A percentile compares a stretch with the other conserved stretches of the same genome.
Conservation (phyloP, 2,888 invertebrate species). For the Drosophila sordidapex region DNA sequence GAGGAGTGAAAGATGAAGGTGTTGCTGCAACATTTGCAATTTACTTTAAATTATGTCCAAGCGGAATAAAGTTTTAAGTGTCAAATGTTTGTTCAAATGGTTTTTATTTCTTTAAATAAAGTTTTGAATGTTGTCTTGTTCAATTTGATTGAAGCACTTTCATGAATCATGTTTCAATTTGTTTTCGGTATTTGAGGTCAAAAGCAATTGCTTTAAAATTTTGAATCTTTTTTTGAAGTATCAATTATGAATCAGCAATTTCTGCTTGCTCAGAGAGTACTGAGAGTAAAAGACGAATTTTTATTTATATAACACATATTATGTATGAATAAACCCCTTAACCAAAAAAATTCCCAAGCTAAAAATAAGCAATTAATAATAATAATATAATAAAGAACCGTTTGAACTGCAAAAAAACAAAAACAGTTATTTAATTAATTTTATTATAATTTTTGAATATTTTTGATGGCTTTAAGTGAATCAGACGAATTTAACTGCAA, state of each 20-base stretch:
- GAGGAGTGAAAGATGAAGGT: background rate
- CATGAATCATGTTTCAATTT: slow-evolving; percentile 2
- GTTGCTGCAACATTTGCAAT: slow-evolving; percentile 20
- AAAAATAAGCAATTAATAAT: background rate
- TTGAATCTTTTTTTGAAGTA: background rate
- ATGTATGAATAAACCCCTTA: background rate
- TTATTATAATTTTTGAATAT: background rate
- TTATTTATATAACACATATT: background rate
- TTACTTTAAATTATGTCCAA: slow-evolving; percentile 33
- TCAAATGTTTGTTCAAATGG: background rate
- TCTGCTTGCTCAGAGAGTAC: background rate
- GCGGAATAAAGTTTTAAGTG: background rate
- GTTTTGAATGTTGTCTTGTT: background rate
- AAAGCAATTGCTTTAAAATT: background rate
- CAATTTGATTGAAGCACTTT: background rate
- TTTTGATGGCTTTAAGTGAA: background rate
- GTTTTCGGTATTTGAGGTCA: background rate
- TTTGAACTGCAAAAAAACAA: background rate
- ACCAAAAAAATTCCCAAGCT: background rate
- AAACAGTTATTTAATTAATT: background rate
- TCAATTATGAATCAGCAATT: background rate
- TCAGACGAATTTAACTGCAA: background rate
- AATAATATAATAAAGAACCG: background rate
- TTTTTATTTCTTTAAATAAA: slow-evolving; percentile 23
- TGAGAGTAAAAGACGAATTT: background rate